phyloP scores from a whole-genome alignment of 1,140 invertebrate genomes.

The Ceratitis capitata region DNA sequence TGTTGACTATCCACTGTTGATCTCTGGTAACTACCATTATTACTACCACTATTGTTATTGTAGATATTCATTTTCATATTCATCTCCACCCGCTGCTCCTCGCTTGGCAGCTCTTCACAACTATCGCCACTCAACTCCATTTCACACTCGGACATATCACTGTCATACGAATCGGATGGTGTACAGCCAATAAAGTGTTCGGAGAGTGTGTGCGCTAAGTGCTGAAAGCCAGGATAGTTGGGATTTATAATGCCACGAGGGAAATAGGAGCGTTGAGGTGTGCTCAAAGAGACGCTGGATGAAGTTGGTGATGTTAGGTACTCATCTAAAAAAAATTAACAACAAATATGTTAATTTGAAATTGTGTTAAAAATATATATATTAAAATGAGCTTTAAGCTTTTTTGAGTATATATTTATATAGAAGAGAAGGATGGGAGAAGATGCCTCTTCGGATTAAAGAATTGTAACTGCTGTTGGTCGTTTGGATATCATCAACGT shows the following conservation, averaged over 20 bases:
- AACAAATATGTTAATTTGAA: background rate
- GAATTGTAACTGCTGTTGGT: no score
- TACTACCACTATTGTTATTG: conserved; percentile 48
- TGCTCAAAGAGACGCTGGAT: conserved; percentile 41
- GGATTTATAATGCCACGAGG: conserved; percentile 79
- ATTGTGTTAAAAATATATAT: no score
- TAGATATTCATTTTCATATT: conserved; percentile 44
- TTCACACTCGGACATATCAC: conserved; percentile 66
- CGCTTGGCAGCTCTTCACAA: conserved; percentile 60
- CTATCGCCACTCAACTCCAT: conserved; percentile 56
- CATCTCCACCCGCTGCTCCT: conserved; percentile 48
- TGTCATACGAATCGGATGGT: conserved; percentile 58
- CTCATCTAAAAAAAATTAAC: conserved; percentile 13
- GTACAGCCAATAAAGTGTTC: conserved; percentile 50
- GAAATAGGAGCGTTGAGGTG: conserved; percentile 44
- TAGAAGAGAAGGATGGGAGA: no score
- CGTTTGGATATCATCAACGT: no score
- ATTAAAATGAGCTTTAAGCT: no score
- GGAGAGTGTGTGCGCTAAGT: conserved; percentile 65
- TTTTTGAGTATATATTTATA: no score
- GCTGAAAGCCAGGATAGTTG: conserved; percentile 80
- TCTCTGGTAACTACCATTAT: conserved; percentile 41
- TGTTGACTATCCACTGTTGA: background rate
- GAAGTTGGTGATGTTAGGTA: conserved; percentile 43
- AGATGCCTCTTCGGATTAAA: no score